Evolutionary conservation across 1,140 invertebrate genomes (phyloP).

Genomic region (Sitophilus oryzae): DNA sequence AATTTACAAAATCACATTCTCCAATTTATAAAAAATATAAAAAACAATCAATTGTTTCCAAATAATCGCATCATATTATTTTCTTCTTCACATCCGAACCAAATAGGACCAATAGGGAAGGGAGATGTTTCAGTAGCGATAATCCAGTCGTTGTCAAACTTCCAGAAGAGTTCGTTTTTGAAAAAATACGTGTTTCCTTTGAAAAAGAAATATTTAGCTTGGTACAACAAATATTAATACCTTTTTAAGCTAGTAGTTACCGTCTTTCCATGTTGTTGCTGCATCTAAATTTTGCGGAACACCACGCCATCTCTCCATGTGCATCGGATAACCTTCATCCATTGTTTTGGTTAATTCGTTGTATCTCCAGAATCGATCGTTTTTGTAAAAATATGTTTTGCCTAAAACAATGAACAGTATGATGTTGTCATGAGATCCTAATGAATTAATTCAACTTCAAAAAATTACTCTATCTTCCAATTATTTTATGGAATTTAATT

Average conservation of each 20-base stretch:
- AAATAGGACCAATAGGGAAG: conserved; percentile 50
- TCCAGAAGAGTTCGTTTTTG: conserved; percentile 57
- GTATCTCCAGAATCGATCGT: conserved; percentile 62
- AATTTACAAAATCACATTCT: no score
- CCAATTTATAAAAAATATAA: neutral
- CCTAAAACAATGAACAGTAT: no score
- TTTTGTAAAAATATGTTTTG: conserved; percentile 55
- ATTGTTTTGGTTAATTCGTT: conserved; percentile 53
- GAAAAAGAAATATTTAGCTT: conserved; percentile 30
- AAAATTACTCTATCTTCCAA: no score
- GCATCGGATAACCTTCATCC: conserved; percentile 61
- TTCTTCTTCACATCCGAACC: conserved; percentile 52
- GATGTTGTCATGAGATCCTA: no score
- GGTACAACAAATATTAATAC: no score
- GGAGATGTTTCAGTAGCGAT: conserved; percentile 47
- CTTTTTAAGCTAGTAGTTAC: no score
- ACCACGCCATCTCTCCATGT: conserved; percentile 61
- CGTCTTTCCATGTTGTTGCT: conserved; percentile 58
- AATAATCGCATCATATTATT: conserved; percentile 15
- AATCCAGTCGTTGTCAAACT: conserved; percentile 54
- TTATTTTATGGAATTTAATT: no score
- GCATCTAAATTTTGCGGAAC: conserved; percentile 59
- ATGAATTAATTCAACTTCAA: no score
- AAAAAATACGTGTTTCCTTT: conserved; percentile 58
- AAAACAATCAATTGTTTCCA: conserved; percentile 3